These are phyloP conservation scores for Agelas oroides DNA, from an alignment of 37 sponge, comb jelly and placozoan species.

Conservation along the genomic window DNA sequence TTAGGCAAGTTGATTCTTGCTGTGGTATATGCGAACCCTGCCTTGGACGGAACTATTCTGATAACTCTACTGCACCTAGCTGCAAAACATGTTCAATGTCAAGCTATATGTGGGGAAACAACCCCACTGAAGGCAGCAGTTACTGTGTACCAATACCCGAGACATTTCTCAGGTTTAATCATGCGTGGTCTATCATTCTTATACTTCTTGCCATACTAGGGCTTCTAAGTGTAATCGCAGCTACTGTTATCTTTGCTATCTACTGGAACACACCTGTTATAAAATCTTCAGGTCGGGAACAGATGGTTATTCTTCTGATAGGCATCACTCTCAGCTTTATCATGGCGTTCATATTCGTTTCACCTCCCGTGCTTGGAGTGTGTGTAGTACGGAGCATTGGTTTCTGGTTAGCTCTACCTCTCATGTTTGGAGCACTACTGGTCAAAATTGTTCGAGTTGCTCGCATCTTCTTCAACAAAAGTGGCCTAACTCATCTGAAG, in stretches of 20 bases:
- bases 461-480: constrained; percentile 42
- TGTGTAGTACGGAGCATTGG: constrained; percentile 51
- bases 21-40: constrained; percentile 64
- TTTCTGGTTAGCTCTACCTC: constrained; percentile 54
- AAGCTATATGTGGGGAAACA: constrained; percentile 59
- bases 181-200: constrained; percentile 4
- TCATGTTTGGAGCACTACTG: constrained; percentile 64
- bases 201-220: constrained; percentile 23
- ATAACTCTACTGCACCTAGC: neutral
- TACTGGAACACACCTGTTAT: constrained; percentile 53
- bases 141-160: constrained; percentile 49
- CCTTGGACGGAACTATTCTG: constrained; percentile 30
- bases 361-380: constrained; percentile 11
- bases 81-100: too few relatives aligned
- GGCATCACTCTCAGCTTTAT: constrained; percentile 47
- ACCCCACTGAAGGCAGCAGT: constrained; percentile 61
- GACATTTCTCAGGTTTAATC: neutral
- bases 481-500: neutral
- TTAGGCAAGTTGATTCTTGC: constrained; percentile 5
- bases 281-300: constrained; percentile 65
- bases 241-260: constrained; percentile 17
- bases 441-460: constrained; percentile 73
- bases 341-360: constrained; percentile 32
- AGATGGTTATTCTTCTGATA: constrained; percentile 29
- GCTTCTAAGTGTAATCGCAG: neutral